A percentile compares a stretch with the other conserved stretches of the same genome.
Evolutionary conservation across 2,113 vertebrate species (phyloP).

Genomic region (Nycticryphes semicollaris): DNA sequence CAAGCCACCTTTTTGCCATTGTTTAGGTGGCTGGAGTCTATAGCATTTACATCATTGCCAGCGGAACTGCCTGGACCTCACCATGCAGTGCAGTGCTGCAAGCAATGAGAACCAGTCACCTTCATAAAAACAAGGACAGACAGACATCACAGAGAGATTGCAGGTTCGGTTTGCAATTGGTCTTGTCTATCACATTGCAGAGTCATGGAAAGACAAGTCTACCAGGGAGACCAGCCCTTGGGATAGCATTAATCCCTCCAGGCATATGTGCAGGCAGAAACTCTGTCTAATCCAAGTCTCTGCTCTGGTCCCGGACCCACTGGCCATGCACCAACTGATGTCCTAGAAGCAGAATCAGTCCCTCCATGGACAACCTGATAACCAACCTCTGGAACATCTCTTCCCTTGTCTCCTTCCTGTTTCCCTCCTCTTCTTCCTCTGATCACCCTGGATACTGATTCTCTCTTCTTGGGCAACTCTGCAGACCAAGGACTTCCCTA

Average conservation of each 20-base stretch:
- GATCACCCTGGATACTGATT: not conserved
- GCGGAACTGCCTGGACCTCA: fast-evolving
- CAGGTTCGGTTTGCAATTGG: not conserved
- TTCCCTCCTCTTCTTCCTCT: conserved; percentile 10
- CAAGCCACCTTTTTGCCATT: not conserved
- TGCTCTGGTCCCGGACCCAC: not conserved
- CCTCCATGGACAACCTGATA: not conserved
- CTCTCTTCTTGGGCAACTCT: not conserved
- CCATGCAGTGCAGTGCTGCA: fast-evolving
- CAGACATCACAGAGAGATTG: not conserved
- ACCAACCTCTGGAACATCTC: not conserved
- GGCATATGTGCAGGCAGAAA: not conserved
- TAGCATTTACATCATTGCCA: not conserved
- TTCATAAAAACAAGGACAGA: not conserved
- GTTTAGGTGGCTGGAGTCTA: not conserved
- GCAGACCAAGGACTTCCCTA: not conserved
- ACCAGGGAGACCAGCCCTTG: not conserved
- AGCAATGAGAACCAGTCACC: not conserved
- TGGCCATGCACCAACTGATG: not conserved
- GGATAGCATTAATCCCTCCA: not conserved
- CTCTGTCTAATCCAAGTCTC: not conserved
- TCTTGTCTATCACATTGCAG: not conserved
- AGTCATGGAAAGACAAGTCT: not conserved
- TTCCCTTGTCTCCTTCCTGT: not conserved
- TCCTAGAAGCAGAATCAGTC: not conserved